Conservation (phyloP, 1,140 invertebrate species). For the Pseudomyrmex gracilis region DNA sequence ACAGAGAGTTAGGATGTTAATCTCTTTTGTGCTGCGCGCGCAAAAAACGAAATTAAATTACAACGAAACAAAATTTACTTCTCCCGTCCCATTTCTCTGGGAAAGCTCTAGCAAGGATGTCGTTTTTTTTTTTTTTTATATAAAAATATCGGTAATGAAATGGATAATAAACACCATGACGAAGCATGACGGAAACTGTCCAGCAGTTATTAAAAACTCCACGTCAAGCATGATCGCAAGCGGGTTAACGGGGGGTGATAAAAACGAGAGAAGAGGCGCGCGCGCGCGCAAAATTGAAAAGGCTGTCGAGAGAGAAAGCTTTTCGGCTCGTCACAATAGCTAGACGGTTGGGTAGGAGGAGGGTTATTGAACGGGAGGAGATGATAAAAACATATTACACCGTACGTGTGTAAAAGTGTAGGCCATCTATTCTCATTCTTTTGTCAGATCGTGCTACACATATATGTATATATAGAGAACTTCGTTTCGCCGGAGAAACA, state of each 20-base stretch:
- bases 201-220: background rate
- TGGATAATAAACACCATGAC: background rate
- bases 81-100: too few species aligned
- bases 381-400: slow-evolving; percentile 21
- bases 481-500: slow-evolving; percentile 9
- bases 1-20: too few species aligned
- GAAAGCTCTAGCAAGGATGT: too few species aligned
- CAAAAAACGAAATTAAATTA: too few species aligned
- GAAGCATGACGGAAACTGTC: too few species aligned
- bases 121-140: too few species aligned
- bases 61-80: too few species aligned
- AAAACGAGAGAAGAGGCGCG: background rate
- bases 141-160: too few species aligned
- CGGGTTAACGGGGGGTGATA: slow-evolving; percentile 11
- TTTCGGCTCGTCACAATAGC: background rate
- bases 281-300: background rate
- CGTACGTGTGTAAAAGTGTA: slow-evolving; percentile 65
- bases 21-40: too few species aligned
- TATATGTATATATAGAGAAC: background rate
- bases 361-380: background rate
- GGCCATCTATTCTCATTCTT: slow-evolving; percentile 73
- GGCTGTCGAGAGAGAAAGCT: slow-evolving; percentile 4
- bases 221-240: slow-evolving; percentile 6
- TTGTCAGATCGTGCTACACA: slow-evolving; percentile 68
- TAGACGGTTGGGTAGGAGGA: background rate